Base-by-base conservation (phyloP, 92 coral and sea anemone species). In the Metridium senile region DNA sequence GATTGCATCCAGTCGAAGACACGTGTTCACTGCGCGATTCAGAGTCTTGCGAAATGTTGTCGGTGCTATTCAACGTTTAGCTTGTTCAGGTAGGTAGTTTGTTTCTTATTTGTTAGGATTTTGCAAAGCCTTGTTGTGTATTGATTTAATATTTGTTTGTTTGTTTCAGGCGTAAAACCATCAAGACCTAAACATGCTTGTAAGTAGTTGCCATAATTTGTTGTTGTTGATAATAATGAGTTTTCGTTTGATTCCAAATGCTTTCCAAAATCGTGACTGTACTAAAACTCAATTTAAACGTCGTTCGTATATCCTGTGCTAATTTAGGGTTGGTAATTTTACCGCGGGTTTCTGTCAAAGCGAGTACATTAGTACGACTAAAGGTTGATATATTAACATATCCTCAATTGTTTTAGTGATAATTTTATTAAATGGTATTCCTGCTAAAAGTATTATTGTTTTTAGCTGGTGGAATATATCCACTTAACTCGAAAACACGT, bases 1-100 rank as follows among this genome's bases (percentile, higher is more conserved):
- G 70, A 91, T 91, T 26, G 93, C 89, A 2, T 79, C 93, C 16
- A 86, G 85, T 67, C 78, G 93, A 9, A 22, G 72, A 61, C 89
- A 88, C 74, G 89, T 88, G 52, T 78, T 84, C 45, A 88, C 89
- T 0, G 89, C 80, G 0, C 83, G 74, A 20, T 84, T 88, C 78
- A 74, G 89, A 23, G 85, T 84, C 54, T 58, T 88, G 29, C 66
- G 62, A n/a, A 70, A 88, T 4, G 70, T 88, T 68, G 74, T 88
- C 0, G 81, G 72, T 45, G 71, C 74, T 26, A 88, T 88, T 45
- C 85, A 88, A 25, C 58, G 33, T 46, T 79, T 72, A 20, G 83
- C 86, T 31, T 88, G 93, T 49, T 63, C 65, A 58, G 86, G 93
- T 88, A 63, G 47, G 74, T 13, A 43, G 11, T 74, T 16, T 16